phyloP scores from a whole-genome alignment of 2,797 vertebrate genomes.

The Cheirogaleus major region DNA sequence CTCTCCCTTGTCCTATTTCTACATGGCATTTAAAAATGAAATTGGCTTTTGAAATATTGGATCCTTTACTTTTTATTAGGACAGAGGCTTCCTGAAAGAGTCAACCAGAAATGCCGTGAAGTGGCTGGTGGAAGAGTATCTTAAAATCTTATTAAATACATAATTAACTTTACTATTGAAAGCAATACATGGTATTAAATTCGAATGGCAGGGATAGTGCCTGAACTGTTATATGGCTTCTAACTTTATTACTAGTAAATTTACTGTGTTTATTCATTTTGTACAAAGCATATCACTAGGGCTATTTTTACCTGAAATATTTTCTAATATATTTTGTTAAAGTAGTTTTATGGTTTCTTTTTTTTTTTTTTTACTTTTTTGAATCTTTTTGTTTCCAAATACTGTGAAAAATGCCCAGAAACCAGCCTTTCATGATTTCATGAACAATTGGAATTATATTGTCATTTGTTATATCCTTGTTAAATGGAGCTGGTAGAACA shows the following conservation, averaged over 20 bases:
- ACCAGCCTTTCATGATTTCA: background rate
- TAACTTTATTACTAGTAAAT: slow-evolving; percentile 42
- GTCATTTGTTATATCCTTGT: background rate
- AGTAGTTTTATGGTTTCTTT: background rate
- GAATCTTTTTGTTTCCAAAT: background rate
- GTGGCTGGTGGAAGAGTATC: slow-evolving; percentile 29
- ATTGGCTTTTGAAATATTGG: slow-evolving; percentile 75
- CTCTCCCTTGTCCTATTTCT: slow-evolving; percentile 67
- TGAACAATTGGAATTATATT: background rate
- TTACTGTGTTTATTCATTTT: slow-evolving; percentile 38
- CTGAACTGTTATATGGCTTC: background rate
- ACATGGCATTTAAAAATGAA: slow-evolving; percentile 77
- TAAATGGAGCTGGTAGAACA: background rate
- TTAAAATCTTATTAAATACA: slow-evolving; percentile 66
- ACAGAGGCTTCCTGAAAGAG: slow-evolving; percentile 38
- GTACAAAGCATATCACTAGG: background rate
- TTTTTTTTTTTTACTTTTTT: background rate
- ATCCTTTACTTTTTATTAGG: slow-evolving; percentile 66
- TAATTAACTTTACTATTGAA: slow-evolving; percentile 62
- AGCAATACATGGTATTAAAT: slow-evolving; percentile 53
- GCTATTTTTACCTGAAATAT: background rate
- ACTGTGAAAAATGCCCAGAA: background rate
- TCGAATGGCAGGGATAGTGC: background rate
- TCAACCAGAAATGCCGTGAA: slow-evolving; percentile 64
- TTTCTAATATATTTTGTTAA: background rate